These are phyloP conservation scores for Pseudomyrmex sp. DNA, from an alignment of 1,140 invertebrate genomes.

Conservation along the genomic window DNA sequence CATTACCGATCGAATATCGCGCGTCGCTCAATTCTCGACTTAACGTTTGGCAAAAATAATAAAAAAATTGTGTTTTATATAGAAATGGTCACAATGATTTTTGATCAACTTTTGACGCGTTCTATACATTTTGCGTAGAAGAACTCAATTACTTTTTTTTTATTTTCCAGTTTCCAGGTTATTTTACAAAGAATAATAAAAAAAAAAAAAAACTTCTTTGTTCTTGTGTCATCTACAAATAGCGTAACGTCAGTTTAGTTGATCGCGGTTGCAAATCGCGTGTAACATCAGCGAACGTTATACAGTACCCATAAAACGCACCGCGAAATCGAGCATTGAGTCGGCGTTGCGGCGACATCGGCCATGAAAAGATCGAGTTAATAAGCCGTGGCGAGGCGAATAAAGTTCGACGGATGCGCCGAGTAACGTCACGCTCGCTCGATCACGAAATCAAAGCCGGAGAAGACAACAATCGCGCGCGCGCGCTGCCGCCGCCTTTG, in stretches of 20 bases:
- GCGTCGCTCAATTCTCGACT: too few species aligned
- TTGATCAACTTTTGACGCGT: too few species aligned
- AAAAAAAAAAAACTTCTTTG: too few species aligned
- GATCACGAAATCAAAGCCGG: constrained; percentile 30
- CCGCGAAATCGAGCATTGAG: constrained; percentile 24
- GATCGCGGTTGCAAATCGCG: neutral
- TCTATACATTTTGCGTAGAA: too few species aligned
- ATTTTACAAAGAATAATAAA: too few species aligned
- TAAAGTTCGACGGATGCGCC: constrained; percentile 47
- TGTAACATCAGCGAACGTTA: neutral
- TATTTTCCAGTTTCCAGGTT: too few species aligned
- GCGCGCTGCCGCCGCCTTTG: constrained; percentile 10
- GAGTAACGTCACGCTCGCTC: constrained; percentile 44
- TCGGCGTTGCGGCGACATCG: constrained; percentile 18
- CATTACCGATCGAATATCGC: neutral
- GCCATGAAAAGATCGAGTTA: constrained; percentile 38
- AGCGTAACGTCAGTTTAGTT: neutral
- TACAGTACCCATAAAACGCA: constrained; percentile 10
- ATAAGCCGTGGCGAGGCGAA: constrained; percentile 52
- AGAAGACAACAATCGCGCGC: neutral
- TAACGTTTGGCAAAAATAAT: too few species aligned
- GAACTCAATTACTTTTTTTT: too few species aligned
- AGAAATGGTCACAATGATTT: too few species aligned
- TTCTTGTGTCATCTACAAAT: neutral
- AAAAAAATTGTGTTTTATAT: too few species aligned